A percentile compares a stretch with the other conserved stretches of the same genome.
phyloP scores from a whole-genome alignment of 2,113 vertebrate species.

The Anser cygnoides region DNA sequence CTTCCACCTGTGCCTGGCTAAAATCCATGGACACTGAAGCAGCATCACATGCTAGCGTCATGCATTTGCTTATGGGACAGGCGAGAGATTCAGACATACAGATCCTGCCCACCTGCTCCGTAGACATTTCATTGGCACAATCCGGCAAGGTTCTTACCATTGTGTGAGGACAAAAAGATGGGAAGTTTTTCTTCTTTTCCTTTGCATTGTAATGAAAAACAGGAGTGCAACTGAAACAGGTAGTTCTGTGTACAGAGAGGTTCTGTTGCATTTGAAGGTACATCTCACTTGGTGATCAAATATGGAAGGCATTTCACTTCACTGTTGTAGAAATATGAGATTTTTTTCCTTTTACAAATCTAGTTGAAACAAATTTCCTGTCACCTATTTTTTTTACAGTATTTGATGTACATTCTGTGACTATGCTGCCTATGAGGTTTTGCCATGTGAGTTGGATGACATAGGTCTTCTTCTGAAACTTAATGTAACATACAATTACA shows the following conservation, averaged over 20 bases:
- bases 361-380: neutral
- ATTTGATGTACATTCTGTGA: constrained; percentile 41
- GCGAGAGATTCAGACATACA: neutral
- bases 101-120: neutral
- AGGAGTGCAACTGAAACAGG: neutral
- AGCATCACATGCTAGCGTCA: neutral
- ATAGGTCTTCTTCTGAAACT: neutral
- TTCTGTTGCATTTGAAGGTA: constrained; percentile 14
- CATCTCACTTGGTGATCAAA: neutral
- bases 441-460: neutral
- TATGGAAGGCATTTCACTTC: neutral
- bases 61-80: neutral
- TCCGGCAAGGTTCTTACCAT: neutral
- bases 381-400: constrained; percentile 26
- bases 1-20: constrained; percentile 11
- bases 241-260: neutral
- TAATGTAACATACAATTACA: neutral
- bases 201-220: neutral
- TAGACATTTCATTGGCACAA: neutral
- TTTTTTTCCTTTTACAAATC: neutral
- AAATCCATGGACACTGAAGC: neutral
- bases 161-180: neutral
- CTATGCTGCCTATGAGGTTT: constrained; percentile 25
- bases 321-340: neutral
- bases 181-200: neutral